Base-by-base conservation (phyloP, 2,797 vertebrate genomes). In the Phrynocephalus vlangalii region DNA sequence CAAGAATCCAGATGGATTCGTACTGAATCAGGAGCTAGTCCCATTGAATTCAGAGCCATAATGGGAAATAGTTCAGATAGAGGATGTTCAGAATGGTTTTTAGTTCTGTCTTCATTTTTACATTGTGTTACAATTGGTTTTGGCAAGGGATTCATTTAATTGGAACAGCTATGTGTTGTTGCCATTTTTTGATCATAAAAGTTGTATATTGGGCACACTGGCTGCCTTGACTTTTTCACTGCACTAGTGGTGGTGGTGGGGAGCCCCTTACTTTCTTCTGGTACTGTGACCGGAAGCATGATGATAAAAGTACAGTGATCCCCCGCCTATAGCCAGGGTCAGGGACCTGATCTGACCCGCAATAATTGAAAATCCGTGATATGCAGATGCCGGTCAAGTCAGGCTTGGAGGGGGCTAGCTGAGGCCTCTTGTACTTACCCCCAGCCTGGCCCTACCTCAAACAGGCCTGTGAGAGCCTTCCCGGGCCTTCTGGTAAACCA, bases 111-210 rank as follows among this genome's bases (percentile, higher is more conserved):
- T 52, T 5, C 50, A 11, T 33, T 48, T 77, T 48, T 48, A 33
- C 24, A 28, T 28, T 48, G 5, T 30, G n/a, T 3, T 48, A 76
- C 4, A 48, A 33, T 24, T 22, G 6, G 56, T 0, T 63, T 15
- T 83, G 4, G 2, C 77, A 38, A 86, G 66, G 66, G 26, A 85
- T 82, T 56, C 89, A 44, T n/a, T 82, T 79, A 63, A 71, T 86
- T 8, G 9, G 52, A 72, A 20, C 52, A 73, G 6, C 76, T 85
- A 60, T 80, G 0, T 56, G 13, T 56, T 56, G 52, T 68, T 33
- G n/a, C 13, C 77, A 3, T 44, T 16, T 84, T 84, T 48, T 48
- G 79, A 13, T 71, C 86, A 1, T 60, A 30, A 85, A 44, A 86
- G 50, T 22, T 72, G 10, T 33, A 30, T 5, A 26, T 84, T 84